phyloP scores from a whole-genome alignment of 2,888 invertebrate genomes.

The Calameuta filiformis region DNA sequence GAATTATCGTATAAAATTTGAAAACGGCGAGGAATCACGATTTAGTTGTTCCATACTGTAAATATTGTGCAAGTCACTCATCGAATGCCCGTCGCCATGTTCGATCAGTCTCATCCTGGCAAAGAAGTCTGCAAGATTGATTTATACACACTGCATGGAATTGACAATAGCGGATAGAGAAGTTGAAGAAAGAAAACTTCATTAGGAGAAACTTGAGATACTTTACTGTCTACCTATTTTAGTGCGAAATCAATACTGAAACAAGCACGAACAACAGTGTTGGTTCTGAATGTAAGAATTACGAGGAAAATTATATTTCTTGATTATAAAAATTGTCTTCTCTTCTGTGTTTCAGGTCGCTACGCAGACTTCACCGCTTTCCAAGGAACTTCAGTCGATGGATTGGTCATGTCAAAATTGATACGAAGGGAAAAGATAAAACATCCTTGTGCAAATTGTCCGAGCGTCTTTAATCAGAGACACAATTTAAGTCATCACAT shows the following conservation, averaged over 20 bases:
- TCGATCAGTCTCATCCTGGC: background rate
- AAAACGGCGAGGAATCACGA: slow-evolving; percentile 30
- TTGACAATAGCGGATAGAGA: background rate
- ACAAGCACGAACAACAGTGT: background rate
- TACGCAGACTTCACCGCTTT: background rate
- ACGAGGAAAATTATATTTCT: background rate
- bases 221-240: background rate
- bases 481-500: slow-evolving; percentile 18
- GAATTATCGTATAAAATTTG: slow-evolving; percentile 17
- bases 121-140: background rate
- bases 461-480: slow-evolving; percentile 5
- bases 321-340: background rate
- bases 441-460: slow-evolving; percentile 32
- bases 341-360: background rate
- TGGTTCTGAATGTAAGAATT: background rate
- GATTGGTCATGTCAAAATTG: background rate
- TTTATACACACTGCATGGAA: background rate
- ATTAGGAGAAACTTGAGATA: background rate
- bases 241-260: background rate
- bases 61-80: slow-evolving; percentile 21
- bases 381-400: background rate
- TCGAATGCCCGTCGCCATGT: slow-evolving; percentile 15
- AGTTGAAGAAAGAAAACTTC: background rate
- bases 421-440: background rate
- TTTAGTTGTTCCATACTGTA: slow-evolving; percentile 31